Evolutionary conservation across 2,113 vertebrate species (phyloP).

Genomic region (Anolis sagrei): DNA sequence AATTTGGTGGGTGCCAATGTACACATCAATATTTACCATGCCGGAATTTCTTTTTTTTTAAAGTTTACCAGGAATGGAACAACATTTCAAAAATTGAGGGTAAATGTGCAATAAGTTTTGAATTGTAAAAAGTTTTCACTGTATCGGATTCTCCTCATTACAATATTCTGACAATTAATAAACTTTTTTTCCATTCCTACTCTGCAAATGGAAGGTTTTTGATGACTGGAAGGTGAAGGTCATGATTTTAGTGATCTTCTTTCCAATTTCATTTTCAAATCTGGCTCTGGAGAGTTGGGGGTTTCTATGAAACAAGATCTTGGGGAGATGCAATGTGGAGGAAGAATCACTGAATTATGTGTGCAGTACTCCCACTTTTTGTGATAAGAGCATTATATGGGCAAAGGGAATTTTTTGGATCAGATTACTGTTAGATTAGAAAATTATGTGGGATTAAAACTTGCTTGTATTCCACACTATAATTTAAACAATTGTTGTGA

Average conservation of each 20-base stretch:
- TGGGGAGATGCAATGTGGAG: no score
- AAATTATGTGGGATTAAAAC: neutral
- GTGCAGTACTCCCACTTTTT: neutral
- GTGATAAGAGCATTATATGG: neutral
- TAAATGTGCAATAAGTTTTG: neutral
- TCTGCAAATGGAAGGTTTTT: no score
- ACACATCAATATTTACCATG: neutral
- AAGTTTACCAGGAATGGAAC: neutral
- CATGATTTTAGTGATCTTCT: no score
- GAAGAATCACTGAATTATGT: neutral
- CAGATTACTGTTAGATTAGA: neutral
- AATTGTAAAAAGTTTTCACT: no score
- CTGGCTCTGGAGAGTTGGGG: no score
- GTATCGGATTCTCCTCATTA: no score
- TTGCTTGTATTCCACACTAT: neutral
- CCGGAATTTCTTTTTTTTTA: neutral
- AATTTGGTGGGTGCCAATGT: neutral
- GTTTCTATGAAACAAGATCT: no score
- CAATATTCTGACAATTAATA: no score
- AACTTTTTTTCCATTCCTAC: no score
- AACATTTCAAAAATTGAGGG: neutral
- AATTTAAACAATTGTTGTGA: conserved; percentile 38
- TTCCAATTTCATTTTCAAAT: no score
- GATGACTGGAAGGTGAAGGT: no score
- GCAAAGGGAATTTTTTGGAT: neutral